These are phyloP conservation scores for Diceros bicornis DNA, from an alignment of 2,797 vertebrate genomes.

Conservation along the genomic window DNA sequence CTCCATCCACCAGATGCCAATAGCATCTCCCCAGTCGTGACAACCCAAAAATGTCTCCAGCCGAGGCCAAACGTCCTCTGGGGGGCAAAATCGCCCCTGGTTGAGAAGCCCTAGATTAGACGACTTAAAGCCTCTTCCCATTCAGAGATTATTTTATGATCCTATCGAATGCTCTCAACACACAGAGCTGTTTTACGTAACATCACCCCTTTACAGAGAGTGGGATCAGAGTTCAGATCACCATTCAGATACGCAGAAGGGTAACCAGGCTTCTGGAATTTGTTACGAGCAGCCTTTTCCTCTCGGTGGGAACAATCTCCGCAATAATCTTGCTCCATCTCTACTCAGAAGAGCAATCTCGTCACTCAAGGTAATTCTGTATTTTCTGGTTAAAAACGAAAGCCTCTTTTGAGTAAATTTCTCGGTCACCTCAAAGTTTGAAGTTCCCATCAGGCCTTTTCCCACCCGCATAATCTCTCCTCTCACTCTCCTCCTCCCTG, in stretches of 20 bases:
- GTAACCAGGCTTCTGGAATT: background rate
- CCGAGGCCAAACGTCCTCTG: background rate
- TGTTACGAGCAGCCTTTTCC: background rate
- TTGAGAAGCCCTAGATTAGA: background rate
- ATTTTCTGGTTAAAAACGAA: background rate
- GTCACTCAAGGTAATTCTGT: background rate
- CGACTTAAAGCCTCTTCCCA: background rate
- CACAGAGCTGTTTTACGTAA: background rate
- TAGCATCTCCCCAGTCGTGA: background rate
- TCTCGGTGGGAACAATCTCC: background rate
- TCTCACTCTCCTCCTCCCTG: background rate
- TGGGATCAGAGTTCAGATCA: background rate
- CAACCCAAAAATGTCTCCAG: background rate
- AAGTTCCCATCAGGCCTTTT: background rate
- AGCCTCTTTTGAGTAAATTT: background rate
- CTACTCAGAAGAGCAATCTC: background rate
- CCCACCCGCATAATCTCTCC: background rate
- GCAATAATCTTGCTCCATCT: background rate
- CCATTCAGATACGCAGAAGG: background rate
- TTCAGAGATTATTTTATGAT: background rate
- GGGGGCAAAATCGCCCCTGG: background rate
- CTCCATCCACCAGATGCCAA: background rate
- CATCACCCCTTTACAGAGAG: background rate
- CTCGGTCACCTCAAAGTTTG: background rate
- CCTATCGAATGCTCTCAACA: background rate